Base-by-base conservation (phyloP, 2,888 invertebrate genomes). In the Limenitis camilla region DNA sequence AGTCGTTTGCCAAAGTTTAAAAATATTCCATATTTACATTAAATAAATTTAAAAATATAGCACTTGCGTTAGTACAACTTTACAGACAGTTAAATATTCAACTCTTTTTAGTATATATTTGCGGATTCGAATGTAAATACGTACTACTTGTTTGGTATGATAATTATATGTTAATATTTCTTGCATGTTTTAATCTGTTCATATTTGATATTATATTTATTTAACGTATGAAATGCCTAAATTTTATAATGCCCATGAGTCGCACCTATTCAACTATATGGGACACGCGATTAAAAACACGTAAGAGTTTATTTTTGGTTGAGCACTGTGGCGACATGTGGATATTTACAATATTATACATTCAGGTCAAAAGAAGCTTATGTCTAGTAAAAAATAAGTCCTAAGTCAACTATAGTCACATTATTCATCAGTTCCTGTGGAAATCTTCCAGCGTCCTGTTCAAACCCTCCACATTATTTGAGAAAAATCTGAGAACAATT, bases 281-380 rank as follows among this genome's bases (percentile, higher is more conserved):
- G 11, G 36, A 38, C 57, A 52, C 47, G 55, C 49, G 44, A 56
- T 19, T 36, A 7, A 46, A 19, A 41, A 31, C 50, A 39, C 43
- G 47, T 31, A 33, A 28, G 9, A 10, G 9, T 36, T 40, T 28
- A 40, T 53, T 53, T 49, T 40, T 27, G 30, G 32, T 11, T 19
- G 4, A 38, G 27, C 7, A 36, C 7, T 7, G 30, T 43, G 33
- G 11, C 11, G 35, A 45, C 35, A 40, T 40, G 40, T 31, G 29
- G 9, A 9, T 11, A 38, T 39, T 38, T 39, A 35, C 33, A n/a
- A 33, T 45, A 29, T 30, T 40, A 5, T 29, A 36, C 11, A 45
- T 36, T 11, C 45, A 45, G 11, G 45, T 45, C 10, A 36, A 30
- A 44, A 28, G 6, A 11, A 10, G 10, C 29, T 36, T 19, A 32